These are phyloP conservation scores for Calcarius lapponicus DNA, from an alignment of 2,797 vertebrate genomes.

Conservation along the genomic window DNA sequence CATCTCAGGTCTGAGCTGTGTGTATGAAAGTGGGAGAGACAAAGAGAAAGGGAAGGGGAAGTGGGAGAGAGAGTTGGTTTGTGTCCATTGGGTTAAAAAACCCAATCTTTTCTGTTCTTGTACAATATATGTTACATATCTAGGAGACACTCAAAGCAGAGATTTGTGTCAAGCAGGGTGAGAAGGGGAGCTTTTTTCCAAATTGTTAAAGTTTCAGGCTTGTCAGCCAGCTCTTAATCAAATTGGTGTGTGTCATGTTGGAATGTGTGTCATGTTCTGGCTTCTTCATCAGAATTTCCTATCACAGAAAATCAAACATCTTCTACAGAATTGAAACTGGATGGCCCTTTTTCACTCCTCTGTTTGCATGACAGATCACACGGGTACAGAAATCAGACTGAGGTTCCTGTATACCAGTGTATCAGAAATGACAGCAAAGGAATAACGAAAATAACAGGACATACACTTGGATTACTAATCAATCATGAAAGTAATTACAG, in stretches of 20 bases:
- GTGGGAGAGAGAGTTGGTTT: not conserved
- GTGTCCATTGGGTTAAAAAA: not conserved
- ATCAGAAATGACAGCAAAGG: not conserved
- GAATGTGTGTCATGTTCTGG: not conserved
- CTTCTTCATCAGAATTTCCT: not conserved
- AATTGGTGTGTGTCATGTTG: not conserved
- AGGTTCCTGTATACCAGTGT: not conserved
- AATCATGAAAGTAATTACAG: not conserved
- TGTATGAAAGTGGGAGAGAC: not conserved
- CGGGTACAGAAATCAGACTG: not conserved
- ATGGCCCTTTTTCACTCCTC: not conserved
- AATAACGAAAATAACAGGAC: not conserved
- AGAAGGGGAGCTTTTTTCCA: not conserved
- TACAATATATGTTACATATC: not conserved
- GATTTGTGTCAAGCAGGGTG: not conserved
- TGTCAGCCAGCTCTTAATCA: not conserved
- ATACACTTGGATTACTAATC: not conserved
- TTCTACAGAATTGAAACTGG: not conserved
- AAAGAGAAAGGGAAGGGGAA: not conserved
- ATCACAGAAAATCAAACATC: not conserved
- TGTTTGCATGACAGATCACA: not conserved
- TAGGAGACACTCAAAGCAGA: not conserved
- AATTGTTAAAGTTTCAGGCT: not conserved
- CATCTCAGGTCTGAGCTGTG: conserved; percentile 8
- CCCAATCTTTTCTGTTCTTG: not conserved